Evolutionary conservation across 2,113 vertebrate species (phyloP).

Genomic region (Megaleporinus macrocephalus): DNA sequence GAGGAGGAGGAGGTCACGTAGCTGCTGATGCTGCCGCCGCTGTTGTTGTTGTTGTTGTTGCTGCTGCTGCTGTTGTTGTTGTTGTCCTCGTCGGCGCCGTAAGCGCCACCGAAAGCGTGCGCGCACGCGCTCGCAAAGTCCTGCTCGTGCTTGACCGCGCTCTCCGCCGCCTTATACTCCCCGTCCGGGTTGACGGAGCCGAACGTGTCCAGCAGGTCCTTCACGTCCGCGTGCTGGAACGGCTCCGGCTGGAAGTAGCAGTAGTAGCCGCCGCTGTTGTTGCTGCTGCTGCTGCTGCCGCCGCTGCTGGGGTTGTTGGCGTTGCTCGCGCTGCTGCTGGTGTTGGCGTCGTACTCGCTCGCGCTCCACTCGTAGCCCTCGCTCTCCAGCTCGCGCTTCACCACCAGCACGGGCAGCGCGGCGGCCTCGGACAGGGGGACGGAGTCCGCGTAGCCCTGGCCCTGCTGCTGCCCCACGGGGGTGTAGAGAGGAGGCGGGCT

Average conservation of each 20-base stretch:
- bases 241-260: constrained; percentile 6
- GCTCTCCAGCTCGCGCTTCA: constrained; percentile 86
- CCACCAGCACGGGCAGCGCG: constrained; percentile 82
- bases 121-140: constrained; percentile 78
- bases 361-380: constrained; percentile 88
- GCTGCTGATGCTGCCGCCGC: not conserved
- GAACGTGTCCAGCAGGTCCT: constrained; percentile 81
- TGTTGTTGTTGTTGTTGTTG: not conserved
- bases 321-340: not conserved
- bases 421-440: constrained; percentile 80
- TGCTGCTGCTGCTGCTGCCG: constrained; percentile 11
- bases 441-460: constrained; percentile 69
- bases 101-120: constrained; percentile 74
- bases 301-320: not conserved
- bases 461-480: constrained; percentile 71
- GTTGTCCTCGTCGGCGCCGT: not conserved
- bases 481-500: constrained; percentile 69
- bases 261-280: not conserved
- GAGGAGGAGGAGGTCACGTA: not conserved
- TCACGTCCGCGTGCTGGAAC: constrained; percentile 76
- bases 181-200: constrained; percentile 75
- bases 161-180: constrained; percentile 79
- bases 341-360: constrained; percentile 69
- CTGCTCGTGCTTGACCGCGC: constrained; percentile 77
- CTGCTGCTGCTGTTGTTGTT: not conserved